Percentiles rank a stretch among this genome's conserved stretches.
These are phyloP conservation scores for Macaria notata DNA, from an alignment of 2,888 invertebrate species.

Conservation along the genomic window DNA sequence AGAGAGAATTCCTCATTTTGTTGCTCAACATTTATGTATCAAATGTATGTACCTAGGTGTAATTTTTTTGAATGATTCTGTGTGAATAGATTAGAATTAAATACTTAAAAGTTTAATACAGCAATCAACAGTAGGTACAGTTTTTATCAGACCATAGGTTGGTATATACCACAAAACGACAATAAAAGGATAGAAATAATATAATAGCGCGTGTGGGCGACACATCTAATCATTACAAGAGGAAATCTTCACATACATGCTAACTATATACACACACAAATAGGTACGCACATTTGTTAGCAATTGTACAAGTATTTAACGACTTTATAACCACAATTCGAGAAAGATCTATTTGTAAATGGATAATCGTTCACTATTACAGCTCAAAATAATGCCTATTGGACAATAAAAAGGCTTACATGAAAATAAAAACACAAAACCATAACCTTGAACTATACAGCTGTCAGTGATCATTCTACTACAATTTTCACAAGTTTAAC, in stretches of 20 bases:
- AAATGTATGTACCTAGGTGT: too few relatives aligned
- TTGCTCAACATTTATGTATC: too few relatives aligned
- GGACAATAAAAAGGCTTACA: slow-evolving; percentile 7
- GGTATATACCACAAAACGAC: neutral
- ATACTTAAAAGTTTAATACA: too few relatives aligned
- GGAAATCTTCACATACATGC: slow-evolving; percentile 1
- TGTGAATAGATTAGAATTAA: too few relatives aligned
- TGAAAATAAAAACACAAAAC: slow-evolving; percentile 54
- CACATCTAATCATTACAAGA: neutral
- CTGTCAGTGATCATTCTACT: slow-evolving; percentile 50
- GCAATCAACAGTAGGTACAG: too few relatives aligned
- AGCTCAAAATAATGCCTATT: neutral
- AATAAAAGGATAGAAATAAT: neutral
- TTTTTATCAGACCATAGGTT: too few relatives aligned
- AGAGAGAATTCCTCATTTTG: too few relatives aligned
- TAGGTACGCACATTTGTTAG: neutral
- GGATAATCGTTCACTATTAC: neutral
- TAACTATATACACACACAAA: neutral
- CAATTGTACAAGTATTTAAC: neutral
- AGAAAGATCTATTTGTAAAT: neutral
- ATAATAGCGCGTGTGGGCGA: slow-evolving; percentile 11
- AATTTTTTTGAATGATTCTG: too few relatives aligned
- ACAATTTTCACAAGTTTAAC: slow-evolving; percentile 36
- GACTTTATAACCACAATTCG: neutral
- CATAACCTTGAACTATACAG: slow-evolving; percentile 64